Evolutionary conservation across 2,888 invertebrate genomes (phyloP).

Genomic region (Leucozona laternaria): DNA sequence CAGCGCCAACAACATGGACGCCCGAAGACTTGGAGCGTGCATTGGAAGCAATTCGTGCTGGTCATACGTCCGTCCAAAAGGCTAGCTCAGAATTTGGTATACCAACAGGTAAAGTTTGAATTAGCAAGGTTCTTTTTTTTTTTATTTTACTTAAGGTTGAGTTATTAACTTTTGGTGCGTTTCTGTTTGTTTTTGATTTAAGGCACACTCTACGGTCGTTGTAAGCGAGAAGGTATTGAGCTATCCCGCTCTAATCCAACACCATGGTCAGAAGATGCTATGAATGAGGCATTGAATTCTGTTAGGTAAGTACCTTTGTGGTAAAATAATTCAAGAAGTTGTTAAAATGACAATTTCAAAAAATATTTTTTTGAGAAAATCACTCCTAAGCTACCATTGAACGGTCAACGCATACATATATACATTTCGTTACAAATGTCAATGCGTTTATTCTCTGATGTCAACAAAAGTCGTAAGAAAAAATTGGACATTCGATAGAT

Average conservation of each 20-base stretch:
- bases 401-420: no score
- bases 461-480: no score
- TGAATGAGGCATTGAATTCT: slow-evolving; percentile 95
- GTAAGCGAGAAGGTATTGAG: slow-evolving; percentile 95
- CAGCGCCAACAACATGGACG: slow-evolving; percentile 94
- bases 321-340: no score
- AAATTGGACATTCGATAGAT: no score
- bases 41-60: slow-evolving; percentile 91
- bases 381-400: no score
- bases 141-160: slow-evolving; percentile 2
- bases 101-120: slow-evolving; percentile 87
- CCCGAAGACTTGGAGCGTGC: slow-evolving; percentile 93
- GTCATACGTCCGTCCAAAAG: slow-evolving; percentile 92
- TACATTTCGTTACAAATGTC: no score
- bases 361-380: no score
- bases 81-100: slow-evolving; percentile 94
- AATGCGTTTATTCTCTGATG: no score
- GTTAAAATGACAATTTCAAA: no score
- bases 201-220: slow-evolving; percentile 94
- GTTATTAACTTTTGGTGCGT: slow-evolving; percentile 25
- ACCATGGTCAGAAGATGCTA: slow-evolving; percentile 96
- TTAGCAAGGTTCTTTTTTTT: slow-evolving; percentile 16
- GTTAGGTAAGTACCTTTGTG: slow-evolving; percentile 88
- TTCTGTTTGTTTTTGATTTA: slow-evolving; percentile 67
- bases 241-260: slow-evolving; percentile 95